Evolutionary conservation across 2,888 invertebrate species (phyloP).

Genomic region (Cheilosia soror): DNA sequence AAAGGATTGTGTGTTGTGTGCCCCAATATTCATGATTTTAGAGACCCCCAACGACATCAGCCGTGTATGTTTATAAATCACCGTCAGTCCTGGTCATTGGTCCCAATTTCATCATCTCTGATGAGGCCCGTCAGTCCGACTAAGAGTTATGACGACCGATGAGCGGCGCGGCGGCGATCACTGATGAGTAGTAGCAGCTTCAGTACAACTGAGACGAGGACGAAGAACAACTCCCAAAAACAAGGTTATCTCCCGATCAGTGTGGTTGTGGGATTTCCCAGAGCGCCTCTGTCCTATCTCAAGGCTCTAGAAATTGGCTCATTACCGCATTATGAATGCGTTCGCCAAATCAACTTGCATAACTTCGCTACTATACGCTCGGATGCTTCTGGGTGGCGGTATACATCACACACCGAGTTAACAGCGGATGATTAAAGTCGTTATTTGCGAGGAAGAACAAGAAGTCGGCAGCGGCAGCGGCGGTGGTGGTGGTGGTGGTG

Average conservation of each 20-base stretch:
- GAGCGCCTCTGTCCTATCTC: constrained; percentile 42
- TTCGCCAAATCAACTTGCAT: constrained; percentile 57
- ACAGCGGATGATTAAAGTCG: constrained; percentile 52
- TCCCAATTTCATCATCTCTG: constrained; percentile 57
- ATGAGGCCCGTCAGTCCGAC: constrained; percentile 7
- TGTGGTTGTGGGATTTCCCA: constrained; percentile 62
- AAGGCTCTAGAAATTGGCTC: constrained; percentile 70
- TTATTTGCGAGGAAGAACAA: constrained; percentile 22
- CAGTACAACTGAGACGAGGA: not conserved
- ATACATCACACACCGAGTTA: constrained; percentile 51
- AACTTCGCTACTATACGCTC: constrained; percentile 34
- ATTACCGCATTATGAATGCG: constrained; percentile 71
- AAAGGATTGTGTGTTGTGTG: constrained; percentile 9
- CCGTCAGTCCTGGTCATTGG: constrained; percentile 56
- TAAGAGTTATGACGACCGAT: constrained; percentile 63
- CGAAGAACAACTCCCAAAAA: constrained; percentile 29
- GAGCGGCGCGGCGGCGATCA: constrained; percentile 8
- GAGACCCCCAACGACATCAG: constrained; percentile 61
- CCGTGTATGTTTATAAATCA: constrained; percentile 62
- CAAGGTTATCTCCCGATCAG: constrained; percentile 51
- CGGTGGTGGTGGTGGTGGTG: not conserved
- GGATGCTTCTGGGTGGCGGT: constrained; percentile 71
- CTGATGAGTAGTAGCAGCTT: constrained; percentile 35
- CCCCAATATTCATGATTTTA: constrained; percentile 52
- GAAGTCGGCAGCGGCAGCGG: constrained; percentile 15